Base-by-base conservation (phyloP, 2,888 invertebrate species). In the Heliconius erato region DNA sequence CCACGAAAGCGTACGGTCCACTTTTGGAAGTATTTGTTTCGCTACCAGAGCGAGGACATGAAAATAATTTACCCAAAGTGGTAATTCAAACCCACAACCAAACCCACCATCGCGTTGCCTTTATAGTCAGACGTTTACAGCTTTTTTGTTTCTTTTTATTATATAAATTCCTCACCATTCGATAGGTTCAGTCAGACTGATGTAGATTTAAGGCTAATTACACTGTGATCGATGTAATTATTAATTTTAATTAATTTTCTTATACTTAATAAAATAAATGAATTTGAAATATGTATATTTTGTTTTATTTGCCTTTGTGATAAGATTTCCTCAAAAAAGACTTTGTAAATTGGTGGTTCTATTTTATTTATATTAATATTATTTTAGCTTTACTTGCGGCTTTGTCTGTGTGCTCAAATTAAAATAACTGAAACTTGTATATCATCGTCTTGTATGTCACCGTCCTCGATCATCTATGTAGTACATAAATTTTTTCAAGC, bases 121-220 rank as follows among this genome's bases (percentile, higher is more conserved):
- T 76, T 35, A 40, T 76, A n/a, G 0, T 16, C n/a, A 32, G 7
- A 63, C 7, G 32, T 9, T 74, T 59, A 35, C 3, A 19, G 16
- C 40, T 26, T 28, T 26, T 28, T 67, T 26, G 19, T 63, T 40
- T 19, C 28, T 32, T 28, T 49, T 11, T 80, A 54, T 32, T 28
- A 19, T 59, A 35, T 71, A 82, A 85, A 68, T 44, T 87, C 91
- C 94, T 94, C 94, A 93, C 94, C 94, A 94, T 95, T 95, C 94
- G 94, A 95, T 93, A 90, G 90, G 88, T 91, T 89, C 89, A 88
- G 89, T 90, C 93, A 94, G 94, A 94, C 94, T 95, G 94, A 94
- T 90, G 84, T 94, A 94, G 90, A 40, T 87, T 7, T 86, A 84
- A 81, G 82, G 35, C 68, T 82, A 79, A 74, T 74, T 44, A 26